Percentiles rank a stretch among this genome's conserved stretches.
These are phyloP conservation scores for Martes martes DNA, from an alignment of 2,113 vertebrate genomes.

Conservation along the genomic window DNA sequence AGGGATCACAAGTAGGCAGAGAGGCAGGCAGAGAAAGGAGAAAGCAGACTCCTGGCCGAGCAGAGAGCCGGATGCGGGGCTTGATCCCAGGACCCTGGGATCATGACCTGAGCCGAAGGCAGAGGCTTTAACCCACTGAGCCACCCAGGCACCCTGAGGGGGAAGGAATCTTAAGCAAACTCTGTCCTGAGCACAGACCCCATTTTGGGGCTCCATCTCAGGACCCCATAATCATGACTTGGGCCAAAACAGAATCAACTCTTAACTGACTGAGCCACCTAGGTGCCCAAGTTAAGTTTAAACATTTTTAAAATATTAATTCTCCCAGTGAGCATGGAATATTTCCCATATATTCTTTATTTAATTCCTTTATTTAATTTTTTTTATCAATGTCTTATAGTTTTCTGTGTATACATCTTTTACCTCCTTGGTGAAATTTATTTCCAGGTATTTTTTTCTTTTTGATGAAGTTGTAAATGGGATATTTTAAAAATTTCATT, in stretches of 20 bases:
- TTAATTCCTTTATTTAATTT: neutral
- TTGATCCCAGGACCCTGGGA: no score
- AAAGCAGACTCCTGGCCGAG: no score
- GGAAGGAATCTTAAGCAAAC: neutral
- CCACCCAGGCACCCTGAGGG: no score
- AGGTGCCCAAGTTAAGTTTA: neutral
- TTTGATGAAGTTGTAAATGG: neutral
- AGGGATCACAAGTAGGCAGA: no score
- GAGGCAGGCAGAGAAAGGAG: no score
- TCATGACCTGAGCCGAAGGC: no score
- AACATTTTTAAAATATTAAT: neutral
- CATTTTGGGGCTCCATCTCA: no score
- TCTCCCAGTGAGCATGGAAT: neutral
- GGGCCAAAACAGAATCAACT: no score
- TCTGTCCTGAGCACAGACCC: neutral
- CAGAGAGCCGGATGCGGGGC: no score
- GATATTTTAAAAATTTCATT: neutral
- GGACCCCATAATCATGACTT: no score
- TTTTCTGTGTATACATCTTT: neutral
- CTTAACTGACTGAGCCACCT: no score
- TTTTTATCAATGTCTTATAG: neutral
- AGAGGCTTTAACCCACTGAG: no score
- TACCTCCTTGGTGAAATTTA: neutral
- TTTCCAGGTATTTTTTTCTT: neutral
- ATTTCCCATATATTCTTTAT: neutral